Conservation (phyloP, 2,888 invertebrate species). For the Mythimna pallens region DNA sequence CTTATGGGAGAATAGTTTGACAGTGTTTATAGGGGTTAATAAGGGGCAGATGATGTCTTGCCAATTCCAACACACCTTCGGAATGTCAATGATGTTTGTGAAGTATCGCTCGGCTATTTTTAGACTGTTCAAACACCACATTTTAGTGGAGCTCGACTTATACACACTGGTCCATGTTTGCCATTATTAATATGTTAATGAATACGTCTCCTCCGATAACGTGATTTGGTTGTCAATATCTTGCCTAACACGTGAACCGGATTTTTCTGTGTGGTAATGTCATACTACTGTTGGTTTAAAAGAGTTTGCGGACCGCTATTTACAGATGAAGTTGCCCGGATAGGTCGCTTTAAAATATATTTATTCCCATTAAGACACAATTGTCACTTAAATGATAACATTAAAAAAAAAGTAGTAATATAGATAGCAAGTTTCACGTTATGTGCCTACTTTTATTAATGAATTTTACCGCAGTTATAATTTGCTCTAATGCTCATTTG, state of each 20-base stretch:
- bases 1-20: conserved; percentile 71
- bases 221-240: conserved; percentile 27
- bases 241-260: conserved; percentile 24
- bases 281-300: conserved; percentile 20
- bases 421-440: neutral
- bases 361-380: no score
- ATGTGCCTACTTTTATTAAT: neutral
- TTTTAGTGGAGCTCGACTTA: conserved; percentile 49
- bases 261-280: conserved; percentile 22
- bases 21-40: conserved; percentile 83
- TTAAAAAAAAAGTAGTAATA: no score
- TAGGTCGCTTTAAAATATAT: no score
- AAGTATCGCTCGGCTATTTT: conserved; percentile 36
- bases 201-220: conserved; percentile 28
- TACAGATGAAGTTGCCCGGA: conserved; percentile 1
- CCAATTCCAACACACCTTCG: conserved; percentile 40
- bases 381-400: no score
- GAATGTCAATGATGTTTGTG: conserved; percentile 59
- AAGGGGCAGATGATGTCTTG: conserved; percentile 74
- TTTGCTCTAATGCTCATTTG: neutral
- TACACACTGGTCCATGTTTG: conserved; percentile 35
- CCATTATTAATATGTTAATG: conserved; percentile 52
- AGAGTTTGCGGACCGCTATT: conserved; percentile 12
- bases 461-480: neutral
- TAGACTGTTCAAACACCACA: conserved; percentile 45